A percentile compares a stretch with the other conserved stretches of the same genome.
Conservation (phyloP, 2,888 invertebrate genomes). For the Ophion slaviceki region DNA sequence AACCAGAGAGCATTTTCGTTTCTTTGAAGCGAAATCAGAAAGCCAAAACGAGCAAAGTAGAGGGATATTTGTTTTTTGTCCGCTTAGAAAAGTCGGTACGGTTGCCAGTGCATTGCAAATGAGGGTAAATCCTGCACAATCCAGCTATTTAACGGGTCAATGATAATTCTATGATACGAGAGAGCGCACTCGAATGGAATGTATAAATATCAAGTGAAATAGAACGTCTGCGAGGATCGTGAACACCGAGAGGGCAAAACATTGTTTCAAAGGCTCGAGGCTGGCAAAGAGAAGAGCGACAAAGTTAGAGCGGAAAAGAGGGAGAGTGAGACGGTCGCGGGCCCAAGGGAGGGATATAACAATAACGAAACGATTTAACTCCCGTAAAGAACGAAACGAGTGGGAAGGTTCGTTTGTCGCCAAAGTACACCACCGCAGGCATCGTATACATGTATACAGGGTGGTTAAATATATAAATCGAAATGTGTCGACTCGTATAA, state of each 20-base stretch:
- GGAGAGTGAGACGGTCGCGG: not conserved
- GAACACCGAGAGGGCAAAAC: not conserved
- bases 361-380: not conserved
- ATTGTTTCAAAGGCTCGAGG: not conserved
- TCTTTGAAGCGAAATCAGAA: not conserved
- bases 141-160: slow-evolving; percentile 51
- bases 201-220: not conserved
- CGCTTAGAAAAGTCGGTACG: not conserved
- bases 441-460: too few relatives aligned
- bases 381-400: not conserved
- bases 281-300: not conserved
- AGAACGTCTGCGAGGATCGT: not conserved
- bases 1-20: not conserved
- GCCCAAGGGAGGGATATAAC: not conserved
- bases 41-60: too few relatives aligned
- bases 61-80: not conserved
- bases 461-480: too few relatives aligned
- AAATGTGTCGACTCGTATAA: too few relatives aligned
- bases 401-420: not conserved
- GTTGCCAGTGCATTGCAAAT: slow-evolving; percentile 16
- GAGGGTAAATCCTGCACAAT: slow-evolving; percentile 51
- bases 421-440: not conserved
- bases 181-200: not conserved
- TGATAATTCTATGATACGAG: slow-evolving; percentile 35
- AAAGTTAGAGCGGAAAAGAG: not conserved